Percentiles rank a stretch among this genome's conserved stretches.
Evolutionary conservation across 2,113 vertebrate species (phyloP).

Genomic region (Edolisoma coerulescens): DNA sequence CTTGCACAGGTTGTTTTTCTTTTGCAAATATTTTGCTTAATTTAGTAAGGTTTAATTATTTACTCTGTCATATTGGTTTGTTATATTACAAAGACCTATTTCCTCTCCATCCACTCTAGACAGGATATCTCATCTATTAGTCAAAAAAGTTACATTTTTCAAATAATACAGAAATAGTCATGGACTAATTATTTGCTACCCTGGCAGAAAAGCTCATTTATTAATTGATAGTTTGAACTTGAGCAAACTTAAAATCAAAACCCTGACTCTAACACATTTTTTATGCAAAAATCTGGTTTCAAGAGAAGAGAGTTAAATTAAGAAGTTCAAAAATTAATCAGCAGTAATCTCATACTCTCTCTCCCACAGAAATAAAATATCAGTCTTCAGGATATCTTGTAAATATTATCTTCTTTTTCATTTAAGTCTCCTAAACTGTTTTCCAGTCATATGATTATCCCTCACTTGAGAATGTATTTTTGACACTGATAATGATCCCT

Average conservation of each 20-base stretch:
- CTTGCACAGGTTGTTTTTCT: background rate
- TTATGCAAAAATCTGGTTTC: background rate
- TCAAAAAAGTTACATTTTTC: background rate
- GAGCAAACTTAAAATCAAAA: background rate
- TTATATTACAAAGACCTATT: background rate
- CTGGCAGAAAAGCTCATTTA: background rate
- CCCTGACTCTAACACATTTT: background rate
- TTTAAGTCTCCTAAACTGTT: background rate
- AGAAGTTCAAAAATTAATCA: background rate
- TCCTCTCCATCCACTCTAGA: background rate
- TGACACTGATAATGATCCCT: background rate
- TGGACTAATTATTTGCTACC: background rate
- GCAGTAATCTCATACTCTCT: background rate
- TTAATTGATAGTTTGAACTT: background rate
- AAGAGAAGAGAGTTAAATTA: background rate
- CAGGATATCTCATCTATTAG: background rate
- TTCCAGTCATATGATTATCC: background rate
- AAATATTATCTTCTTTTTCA: background rate
- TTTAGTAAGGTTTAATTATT: background rate
- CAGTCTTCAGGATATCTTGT: background rate
- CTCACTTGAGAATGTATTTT: background rate
- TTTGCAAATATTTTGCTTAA: background rate
- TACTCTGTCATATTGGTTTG: background rate
- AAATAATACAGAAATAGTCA: background rate
- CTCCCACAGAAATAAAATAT: background rate